phyloP scores from a whole-genome alignment of 2,888 invertebrate genomes.

The Athrips mouffetella region DNA sequence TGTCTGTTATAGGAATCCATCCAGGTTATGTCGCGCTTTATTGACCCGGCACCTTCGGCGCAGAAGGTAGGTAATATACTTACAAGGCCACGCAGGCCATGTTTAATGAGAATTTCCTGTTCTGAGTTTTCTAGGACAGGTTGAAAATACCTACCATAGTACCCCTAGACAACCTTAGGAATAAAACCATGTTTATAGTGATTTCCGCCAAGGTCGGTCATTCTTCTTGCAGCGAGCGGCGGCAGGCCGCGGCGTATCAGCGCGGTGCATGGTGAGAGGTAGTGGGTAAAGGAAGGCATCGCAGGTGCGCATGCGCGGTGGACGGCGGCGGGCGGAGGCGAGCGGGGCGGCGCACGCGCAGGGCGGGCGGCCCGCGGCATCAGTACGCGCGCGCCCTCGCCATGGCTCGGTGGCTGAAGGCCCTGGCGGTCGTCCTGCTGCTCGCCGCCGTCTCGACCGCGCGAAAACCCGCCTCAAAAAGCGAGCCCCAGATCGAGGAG shows the following conservation, averaged over 20 bases:
- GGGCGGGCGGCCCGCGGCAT: conserved; percentile 45
- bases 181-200: no score
- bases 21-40: no score
- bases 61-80: no score
- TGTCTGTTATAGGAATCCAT: no score
- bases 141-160: no score
- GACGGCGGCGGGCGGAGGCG: conserved; percentile 36
- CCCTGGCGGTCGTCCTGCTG: conserved; percentile 73
- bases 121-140: no score
- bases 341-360: conserved; percentile 31
- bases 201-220: no score
- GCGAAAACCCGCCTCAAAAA: conserved; percentile 61
- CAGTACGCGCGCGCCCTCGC: conserved; percentile 74
- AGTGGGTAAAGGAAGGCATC: conserved; percentile 9
- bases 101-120: no score
- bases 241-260: neutral
- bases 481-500: conserved; percentile 92
- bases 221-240: neutral
- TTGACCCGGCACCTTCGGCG: no score
- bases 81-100: no score
- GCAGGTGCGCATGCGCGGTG: conserved; percentile 20
- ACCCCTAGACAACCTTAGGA: no score
- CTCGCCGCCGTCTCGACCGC: conserved; percentile 72
- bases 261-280: neutral
- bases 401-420: conserved; percentile 76